Base-by-base conservation (phyloP, 2,888 invertebrate species). In the Drosophila kanekoi region DNA sequence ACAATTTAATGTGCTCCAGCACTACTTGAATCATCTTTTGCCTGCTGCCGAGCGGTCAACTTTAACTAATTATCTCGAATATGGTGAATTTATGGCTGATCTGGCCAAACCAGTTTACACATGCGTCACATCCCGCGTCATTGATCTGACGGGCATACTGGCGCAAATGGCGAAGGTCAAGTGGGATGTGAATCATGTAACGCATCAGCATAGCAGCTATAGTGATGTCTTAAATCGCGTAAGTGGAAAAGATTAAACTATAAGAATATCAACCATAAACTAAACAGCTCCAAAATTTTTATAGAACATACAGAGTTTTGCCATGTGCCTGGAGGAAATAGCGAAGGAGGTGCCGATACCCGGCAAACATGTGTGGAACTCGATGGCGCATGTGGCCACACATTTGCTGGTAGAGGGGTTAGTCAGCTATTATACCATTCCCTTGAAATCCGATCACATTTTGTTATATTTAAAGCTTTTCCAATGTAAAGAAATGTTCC, bases 151-250 rank as follows among this genome's bases (percentile, higher is more conserved):
- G 40, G 94, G 95, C 14, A 94, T 97, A 33, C 92, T 98, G 9
- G 93, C 95, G 67, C 94, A 96, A n/a, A 98, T 99, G 96, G 96
- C 97, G 58, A 96, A 96, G 92, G 98, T 98, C 0, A 96, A 97
- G 92, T 99, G 99, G 99, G 95, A 98, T 93, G 95, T 99, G 65
- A 97, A 97, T 93, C 98, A 97, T 86, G 97, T 99, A 0, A 97
- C 97, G 93, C 97, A 97, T 1, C 97, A 98, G 86, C 98, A 99
- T 91, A 98, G 97, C 89, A 93, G 94, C 2, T 99, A 99, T 91
- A 95, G 97, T 11, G 97, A 97, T 83, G 94, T 95, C 89, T 93
- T 97, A 51, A 94, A 96, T 38, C 92, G 93, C 93, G 95, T 95
- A 91, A 90, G 92, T 90, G 47, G 3, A 0, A 18, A 13, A 1